A percentile compares a stretch with the other conserved stretches of the same genome.
Conservation (phyloP, 2,888 invertebrate species). For the Pyralis farinalis region DNA sequence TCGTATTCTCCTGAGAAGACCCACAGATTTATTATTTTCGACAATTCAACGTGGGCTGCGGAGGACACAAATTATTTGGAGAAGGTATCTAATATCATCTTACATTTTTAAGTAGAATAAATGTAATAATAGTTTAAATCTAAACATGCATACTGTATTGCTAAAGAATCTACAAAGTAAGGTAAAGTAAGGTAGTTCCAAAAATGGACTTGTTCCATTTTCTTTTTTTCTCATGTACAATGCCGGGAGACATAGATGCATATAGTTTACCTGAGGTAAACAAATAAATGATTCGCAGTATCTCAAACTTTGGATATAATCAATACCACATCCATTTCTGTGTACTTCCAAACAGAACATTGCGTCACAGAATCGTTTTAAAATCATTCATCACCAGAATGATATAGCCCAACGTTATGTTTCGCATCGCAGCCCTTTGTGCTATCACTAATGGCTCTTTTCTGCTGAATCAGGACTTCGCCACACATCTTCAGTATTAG, state of each 20-base stretch:
- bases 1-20: conserved; percentile 4
- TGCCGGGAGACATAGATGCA: no score
- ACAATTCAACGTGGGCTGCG: background rate
- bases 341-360: background rate
- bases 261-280: no score
- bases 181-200: no score
- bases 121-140: no score
- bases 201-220: no score
- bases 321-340: conserved; percentile 6
- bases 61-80: no score
- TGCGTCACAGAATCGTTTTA: conserved; percentile 49
- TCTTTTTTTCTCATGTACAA: no score
- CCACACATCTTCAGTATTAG: conserved; percentile 21
- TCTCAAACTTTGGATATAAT: no score
- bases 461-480: conserved; percentile 34
- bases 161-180: no score
- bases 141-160: no score
- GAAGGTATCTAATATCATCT: background rate
- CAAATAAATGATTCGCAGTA: no score
- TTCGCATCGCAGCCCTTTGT: conserved; percentile 45
- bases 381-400: conserved; percentile 66
- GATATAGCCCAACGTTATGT: conserved; percentile 44
- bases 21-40: conserved; percentile 8
- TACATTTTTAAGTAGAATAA: no score
- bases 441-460: conserved; percentile 47